Evolutionary conservation across 2,113 vertebrate species (phyloP).

Genomic region (Muscicapa adusta): DNA sequence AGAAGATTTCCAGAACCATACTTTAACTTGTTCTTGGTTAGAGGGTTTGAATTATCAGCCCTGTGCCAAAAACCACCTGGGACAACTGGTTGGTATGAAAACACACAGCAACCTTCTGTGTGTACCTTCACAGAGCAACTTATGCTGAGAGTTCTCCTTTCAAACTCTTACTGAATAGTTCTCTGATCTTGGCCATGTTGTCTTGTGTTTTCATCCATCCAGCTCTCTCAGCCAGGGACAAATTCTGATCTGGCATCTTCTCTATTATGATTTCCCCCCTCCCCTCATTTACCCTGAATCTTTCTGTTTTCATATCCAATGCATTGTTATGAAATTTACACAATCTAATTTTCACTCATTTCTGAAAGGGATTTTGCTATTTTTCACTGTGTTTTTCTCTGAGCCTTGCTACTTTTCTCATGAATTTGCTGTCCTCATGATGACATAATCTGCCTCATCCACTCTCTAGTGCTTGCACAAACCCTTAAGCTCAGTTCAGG

Average conservation of each 20-base stretch:
- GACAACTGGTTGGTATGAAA: not conserved
- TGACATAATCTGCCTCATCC: not conserved
- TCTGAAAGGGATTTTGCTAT: not conserved
- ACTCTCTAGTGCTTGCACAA: not conserved
- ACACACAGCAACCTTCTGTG: not conserved
- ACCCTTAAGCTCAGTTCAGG: not conserved
- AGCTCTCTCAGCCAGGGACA: not conserved
- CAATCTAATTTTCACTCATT: not conserved
- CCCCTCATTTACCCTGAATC: fast-evolving
- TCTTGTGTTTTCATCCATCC: not conserved
- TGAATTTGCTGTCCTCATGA: not conserved
- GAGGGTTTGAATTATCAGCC: not conserved
- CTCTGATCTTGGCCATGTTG: not conserved
- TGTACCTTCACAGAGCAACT: not conserved
- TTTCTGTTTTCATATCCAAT: not conserved
- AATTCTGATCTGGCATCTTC: not conserved
- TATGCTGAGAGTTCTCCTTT: not conserved
- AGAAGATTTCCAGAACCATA: not conserved
- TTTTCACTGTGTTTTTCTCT: not conserved
- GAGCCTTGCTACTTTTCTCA: not conserved
- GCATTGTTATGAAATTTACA: not conserved
- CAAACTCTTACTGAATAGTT: not conserved
- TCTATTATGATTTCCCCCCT: fast-evolving
- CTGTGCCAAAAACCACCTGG: not conserved
- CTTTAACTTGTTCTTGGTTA: conserved; percentile 1